These are phyloP conservation scores for Heptranchias perlo DNA, from an alignment of 2,113 vertebrate genomes.

Conservation along the genomic window DNA sequence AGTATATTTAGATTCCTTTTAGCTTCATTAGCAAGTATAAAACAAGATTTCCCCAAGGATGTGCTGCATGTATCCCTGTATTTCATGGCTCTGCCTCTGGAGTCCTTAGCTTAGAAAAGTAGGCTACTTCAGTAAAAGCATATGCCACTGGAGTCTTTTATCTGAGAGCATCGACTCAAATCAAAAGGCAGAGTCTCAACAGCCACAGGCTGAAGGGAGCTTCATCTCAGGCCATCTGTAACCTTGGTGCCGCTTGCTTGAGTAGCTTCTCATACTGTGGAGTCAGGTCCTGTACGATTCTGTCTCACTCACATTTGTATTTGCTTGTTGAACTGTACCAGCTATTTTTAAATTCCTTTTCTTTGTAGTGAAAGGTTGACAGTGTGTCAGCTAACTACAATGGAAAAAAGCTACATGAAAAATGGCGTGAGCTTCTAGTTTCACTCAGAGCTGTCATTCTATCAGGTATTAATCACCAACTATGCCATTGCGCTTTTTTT, in stretches of 20 bases:
- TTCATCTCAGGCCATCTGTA: slow-evolving; percentile 40
- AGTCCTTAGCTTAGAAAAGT: slow-evolving; percentile 44
- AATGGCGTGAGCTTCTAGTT: slow-evolving; percentile 21
- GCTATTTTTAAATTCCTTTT: slow-evolving; percentile 41
- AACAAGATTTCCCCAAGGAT: slow-evolving; percentile 46
- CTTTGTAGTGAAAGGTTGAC: slow-evolving; percentile 36
- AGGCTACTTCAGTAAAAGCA: slow-evolving; percentile 42
- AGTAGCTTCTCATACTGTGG: slow-evolving; percentile 39
- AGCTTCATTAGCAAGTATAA: slow-evolving; percentile 52
- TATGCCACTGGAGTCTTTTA: slow-evolving; percentile 43
- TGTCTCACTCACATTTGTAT: not conserved
- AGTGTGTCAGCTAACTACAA: slow-evolving; percentile 36
- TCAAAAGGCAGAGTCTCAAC: slow-evolving; percentile 48
- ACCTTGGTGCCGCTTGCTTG: not conserved
- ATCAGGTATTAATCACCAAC: slow-evolving; percentile 30
- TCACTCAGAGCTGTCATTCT: slow-evolving; percentile 37
- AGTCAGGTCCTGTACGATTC: slow-evolving; percentile 37
- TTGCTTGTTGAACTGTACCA: not conserved
- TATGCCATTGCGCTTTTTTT: not conserved
- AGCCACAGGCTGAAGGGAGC: slow-evolving; percentile 39
- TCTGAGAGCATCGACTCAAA: slow-evolving; percentile 45
- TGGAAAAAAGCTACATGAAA: slow-evolving; percentile 41
- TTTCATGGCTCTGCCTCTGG: slow-evolving; percentile 42
- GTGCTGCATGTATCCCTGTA: slow-evolving; percentile 45
- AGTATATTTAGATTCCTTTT: slow-evolving; percentile 40